Conservation (phyloP, 2,113 vertebrate genomes). For the Phycodurus eques region DNA sequence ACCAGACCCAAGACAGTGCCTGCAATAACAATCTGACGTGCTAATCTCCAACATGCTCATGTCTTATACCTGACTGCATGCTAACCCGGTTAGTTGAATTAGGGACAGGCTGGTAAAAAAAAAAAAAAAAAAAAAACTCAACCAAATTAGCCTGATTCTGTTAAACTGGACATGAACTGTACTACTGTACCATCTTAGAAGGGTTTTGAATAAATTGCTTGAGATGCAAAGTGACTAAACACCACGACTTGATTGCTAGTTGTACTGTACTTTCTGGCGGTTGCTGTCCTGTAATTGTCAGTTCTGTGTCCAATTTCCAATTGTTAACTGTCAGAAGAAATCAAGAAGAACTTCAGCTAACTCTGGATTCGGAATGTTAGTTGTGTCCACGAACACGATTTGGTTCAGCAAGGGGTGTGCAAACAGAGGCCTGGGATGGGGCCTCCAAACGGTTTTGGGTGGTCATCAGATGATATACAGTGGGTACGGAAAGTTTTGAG, state of each 20-base stretch:
- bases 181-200: neutral
- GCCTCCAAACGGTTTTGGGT: too few relatives aligned
- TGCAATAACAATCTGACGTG: conserved; percentile 48
- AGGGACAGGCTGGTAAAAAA: neutral
- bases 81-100: conserved; percentile 39
- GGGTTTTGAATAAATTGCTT: neutral
- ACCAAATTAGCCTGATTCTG: neutral
- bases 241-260: neutral
- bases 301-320: neutral
- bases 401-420: too few relatives aligned
- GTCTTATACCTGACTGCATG: conserved; percentile 55
- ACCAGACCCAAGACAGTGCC: conserved; percentile 31
- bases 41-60: conserved; percentile 54
- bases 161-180: neutral
- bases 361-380: neutral
- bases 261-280: neutral
- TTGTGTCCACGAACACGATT: too few relatives aligned
- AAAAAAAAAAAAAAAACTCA: neutral
- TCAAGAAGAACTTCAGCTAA: neutral
- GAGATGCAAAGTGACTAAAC: neutral
- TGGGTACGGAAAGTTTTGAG: too few relatives aligned
- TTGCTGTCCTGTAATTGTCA: neutral
- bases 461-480: too few relatives aligned
- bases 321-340: neutral
- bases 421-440: too few relatives aligned